phyloP scores from a whole-genome alignment of 2,113 vertebrate genomes.

The Conger conger region DNA sequence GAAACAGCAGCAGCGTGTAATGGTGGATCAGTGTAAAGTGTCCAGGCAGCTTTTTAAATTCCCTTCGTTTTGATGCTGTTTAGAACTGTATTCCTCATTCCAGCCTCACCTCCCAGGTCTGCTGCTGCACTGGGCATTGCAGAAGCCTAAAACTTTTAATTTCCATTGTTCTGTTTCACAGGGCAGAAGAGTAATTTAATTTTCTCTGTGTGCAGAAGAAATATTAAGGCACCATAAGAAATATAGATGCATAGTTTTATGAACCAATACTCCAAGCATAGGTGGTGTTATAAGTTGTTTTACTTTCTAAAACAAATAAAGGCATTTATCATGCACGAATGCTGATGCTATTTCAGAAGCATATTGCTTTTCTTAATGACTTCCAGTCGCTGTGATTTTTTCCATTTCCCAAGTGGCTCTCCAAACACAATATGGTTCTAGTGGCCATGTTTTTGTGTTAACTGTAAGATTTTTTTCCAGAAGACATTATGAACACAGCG shows the following conservation, averaged over 20 bases:
- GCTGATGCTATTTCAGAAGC: constrained; percentile 56
- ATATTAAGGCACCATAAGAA: neutral
- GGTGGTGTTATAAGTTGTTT: constrained; percentile 35
- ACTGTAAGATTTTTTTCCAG: constrained; percentile 21
- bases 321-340: constrained; percentile 60
- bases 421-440: constrained; percentile 30
- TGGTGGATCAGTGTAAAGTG: neutral
- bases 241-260: constrained; percentile 22
- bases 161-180: neutral
- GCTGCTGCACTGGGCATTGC: neutral
- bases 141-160: neutral
- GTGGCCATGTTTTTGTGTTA: constrained; percentile 6
- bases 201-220: neutral
- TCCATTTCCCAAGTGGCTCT: constrained; percentile 43
- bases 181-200: neutral
- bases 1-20: neutral
- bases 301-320: constrained; percentile 46
- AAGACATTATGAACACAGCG: neutral
- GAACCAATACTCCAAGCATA: constrained; percentile 29
- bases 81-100: neutral
- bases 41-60: neutral
- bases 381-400: constrained; percentile 41
- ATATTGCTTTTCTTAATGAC: constrained; percentile 62
- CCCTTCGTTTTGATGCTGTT: neutral
- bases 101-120: neutral